Conservation (phyloP, 1,140 invertebrate genomes). For the Musca vetustissima region DNA sequence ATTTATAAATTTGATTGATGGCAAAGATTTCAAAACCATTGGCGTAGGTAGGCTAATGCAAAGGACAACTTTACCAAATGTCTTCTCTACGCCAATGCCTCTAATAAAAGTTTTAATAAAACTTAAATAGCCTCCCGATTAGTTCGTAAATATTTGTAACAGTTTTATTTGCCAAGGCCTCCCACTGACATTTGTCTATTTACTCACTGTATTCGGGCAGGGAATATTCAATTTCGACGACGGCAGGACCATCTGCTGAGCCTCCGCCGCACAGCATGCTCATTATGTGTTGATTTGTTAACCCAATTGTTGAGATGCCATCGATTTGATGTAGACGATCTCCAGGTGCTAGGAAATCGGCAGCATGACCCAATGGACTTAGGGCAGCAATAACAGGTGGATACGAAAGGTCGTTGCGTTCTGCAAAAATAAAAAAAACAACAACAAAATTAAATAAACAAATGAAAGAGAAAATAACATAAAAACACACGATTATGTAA, state of each 20-base stretch:
- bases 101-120: no score
- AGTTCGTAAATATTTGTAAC: no score
- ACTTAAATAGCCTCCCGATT: no score
- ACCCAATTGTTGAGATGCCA: slow-evolving; percentile 72
- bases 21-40: no score
- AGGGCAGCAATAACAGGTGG: slow-evolving; percentile 53
- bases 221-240: slow-evolving; percentile 81
- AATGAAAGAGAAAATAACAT: background rate
- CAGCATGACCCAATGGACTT: slow-evolving; percentile 53
- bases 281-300: slow-evolving; percentile 78
- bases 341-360: slow-evolving; percentile 66
- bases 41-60: no score
- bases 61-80: no score
- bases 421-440: slow-evolving; percentile 31
- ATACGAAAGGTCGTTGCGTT: slow-evolving; percentile 54
- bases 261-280: slow-evolving; percentile 68
- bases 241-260: slow-evolving; percentile 67
- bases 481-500: background rate
- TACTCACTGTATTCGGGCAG: slow-evolving; percentile 73
- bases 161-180: no score
- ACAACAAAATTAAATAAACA: slow-evolving; percentile 5
- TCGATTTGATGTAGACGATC: slow-evolving; percentile 80
- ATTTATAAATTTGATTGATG: no score
- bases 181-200: background rate
- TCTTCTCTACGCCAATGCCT: no score